Conservation (phyloP, 2,797 vertebrate species). For the Sebastes vulpes region DNA sequence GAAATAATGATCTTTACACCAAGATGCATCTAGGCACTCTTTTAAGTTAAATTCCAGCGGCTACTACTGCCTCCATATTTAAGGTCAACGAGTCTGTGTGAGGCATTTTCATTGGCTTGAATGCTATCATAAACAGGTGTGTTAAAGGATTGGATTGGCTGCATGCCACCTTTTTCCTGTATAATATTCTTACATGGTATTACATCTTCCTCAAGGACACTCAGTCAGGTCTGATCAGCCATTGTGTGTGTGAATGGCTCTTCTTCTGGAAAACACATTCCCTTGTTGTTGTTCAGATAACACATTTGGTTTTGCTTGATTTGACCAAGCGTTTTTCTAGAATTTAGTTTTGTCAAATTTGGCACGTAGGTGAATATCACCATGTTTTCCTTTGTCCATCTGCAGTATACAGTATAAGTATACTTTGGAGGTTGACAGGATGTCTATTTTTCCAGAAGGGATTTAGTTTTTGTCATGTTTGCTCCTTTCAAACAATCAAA, state of each 20-base stretch:
- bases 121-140: not conserved
- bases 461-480: not conserved
- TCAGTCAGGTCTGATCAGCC: not conserved
- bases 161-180: slow-evolving; percentile 1
- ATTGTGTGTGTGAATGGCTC: not conserved
- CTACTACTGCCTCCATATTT: not conserved
- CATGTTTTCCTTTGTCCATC: not conserved
- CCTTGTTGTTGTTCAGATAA: not conserved
- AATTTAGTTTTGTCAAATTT: not conserved
- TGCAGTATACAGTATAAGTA: not conserved
- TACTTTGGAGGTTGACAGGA: not conserved
- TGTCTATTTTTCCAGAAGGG: not conserved
- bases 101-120: not conserved
- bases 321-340: not conserved
- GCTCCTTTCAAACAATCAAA: not conserved
- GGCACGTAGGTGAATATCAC: not conserved
- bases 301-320: not conserved
- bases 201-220: slow-evolving; percentile 11
- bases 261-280: not conserved
- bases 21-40: not conserved
- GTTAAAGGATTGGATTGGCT: slow-evolving; percentile 11
- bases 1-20: not conserved
- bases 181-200: not conserved
- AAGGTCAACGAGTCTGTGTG: not conserved
- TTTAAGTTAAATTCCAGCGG: not conserved